Percentiles rank a stretch among this genome's conserved stretches.
These are phyloP conservation scores for Diadumene lineata DNA, from an alignment of 92 coral and sea anemone species.

Conservation along the genomic window DNA sequence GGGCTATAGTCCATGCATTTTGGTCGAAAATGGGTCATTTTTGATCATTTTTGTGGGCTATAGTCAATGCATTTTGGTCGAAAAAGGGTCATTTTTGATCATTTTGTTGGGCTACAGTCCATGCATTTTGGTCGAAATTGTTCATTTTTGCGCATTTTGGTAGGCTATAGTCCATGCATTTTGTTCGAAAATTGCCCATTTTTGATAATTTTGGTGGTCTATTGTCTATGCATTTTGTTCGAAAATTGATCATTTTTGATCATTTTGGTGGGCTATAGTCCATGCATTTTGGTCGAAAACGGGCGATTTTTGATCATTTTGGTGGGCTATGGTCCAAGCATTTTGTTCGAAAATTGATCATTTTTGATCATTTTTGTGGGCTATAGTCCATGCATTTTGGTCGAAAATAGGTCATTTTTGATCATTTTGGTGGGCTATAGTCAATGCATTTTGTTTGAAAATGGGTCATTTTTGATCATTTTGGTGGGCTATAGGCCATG, in stretches of 20 bases:
- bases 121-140: not conserved
- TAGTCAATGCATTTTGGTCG: not conserved
- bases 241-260: not conserved
- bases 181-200: not conserved
- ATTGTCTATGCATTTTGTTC: not conserved
- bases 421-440: not conserved
- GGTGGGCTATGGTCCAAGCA: not conserved
- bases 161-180: not conserved
- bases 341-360: not conserved
- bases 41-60: not conserved
- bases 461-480: not conserved
- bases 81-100: not conserved
- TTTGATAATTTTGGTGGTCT: not conserved
- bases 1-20: constrained; percentile 3
- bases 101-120: not conserved
- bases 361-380: not conserved
- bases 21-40: not conserved
- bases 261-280: not conserved
- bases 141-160: not conserved
- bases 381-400: not conserved
- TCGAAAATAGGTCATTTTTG: not conserved
- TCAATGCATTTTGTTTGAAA: not conserved
- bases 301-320: not conserved
- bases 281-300: not conserved
- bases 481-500: constrained; percentile 1